Conservation (phyloP, 2,888 invertebrate species). For the Pherbina coryleti region DNA sequence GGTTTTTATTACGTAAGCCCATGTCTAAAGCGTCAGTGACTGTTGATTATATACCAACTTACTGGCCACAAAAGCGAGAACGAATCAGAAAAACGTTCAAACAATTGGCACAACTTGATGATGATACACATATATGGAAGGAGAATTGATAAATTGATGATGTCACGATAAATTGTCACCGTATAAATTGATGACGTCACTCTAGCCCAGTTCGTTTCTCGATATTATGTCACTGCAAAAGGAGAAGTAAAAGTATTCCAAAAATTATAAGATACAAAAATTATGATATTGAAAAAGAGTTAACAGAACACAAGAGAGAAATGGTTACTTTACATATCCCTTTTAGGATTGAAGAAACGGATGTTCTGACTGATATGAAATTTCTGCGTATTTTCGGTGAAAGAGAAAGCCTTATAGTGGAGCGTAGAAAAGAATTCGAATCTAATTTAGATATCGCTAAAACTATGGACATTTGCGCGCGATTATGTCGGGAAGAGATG, state of each 20-base stretch:
- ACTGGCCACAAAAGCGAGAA: slow-evolving; percentile 65
- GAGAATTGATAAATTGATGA: slow-evolving; percentile 66
- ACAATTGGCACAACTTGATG: no score
- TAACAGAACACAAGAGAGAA: slow-evolving; percentile 57
- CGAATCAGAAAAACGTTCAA: slow-evolving; percentile 59
- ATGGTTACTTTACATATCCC: slow-evolving; percentile 58
- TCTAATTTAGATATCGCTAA: slow-evolving; percentile 56
- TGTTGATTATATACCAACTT: slow-evolving; percentile 57
- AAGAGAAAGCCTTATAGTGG: slow-evolving; percentile 45
- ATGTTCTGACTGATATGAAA: slow-evolving; percentile 46
- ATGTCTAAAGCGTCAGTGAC: slow-evolving; percentile 66
- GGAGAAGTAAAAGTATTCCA: neutral
- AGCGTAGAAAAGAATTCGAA: slow-evolving; percentile 42
- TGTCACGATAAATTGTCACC: slow-evolving; percentile 67
- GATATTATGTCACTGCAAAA: no score
- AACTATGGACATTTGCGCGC: slow-evolving; percentile 52
- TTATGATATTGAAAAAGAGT: slow-evolving; percentile 61
- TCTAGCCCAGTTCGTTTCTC: slow-evolving; percentile 59
- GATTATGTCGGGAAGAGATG: slow-evolving; percentile 47
- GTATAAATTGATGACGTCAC: slow-evolving; percentile 53
- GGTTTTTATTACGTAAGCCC: slow-evolving; percentile 62
- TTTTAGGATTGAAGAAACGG: slow-evolving; percentile 47
- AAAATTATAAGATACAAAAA: slow-evolving; percentile 57
- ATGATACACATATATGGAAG: no score
- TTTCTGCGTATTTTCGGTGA: slow-evolving; percentile 44